Evolutionary conservation across 2,888 invertebrate species (phyloP).

Genomic region (Ectemnius continuus): DNA sequence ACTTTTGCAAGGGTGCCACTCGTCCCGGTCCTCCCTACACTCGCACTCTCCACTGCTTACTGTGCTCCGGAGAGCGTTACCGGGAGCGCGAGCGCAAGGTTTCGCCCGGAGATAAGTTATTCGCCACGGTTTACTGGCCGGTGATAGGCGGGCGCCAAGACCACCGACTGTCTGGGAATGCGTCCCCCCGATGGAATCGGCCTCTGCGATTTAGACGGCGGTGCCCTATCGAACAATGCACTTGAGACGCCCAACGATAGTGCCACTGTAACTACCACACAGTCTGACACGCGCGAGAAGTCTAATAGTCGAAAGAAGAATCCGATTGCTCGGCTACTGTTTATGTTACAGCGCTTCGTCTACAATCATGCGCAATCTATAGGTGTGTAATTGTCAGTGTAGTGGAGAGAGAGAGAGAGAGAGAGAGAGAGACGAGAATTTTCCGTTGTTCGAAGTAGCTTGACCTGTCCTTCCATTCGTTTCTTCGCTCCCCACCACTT

Average conservation of each 20-base stretch:
- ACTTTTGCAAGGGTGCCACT: constrained; percentile 45
- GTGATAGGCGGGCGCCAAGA: constrained; percentile 71
- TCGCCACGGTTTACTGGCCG: constrained; percentile 63
- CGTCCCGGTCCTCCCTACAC: constrained; percentile 34
- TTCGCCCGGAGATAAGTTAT: constrained; percentile 66
- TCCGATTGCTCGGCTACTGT: too few species aligned
- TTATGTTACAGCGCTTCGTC: too few species aligned
- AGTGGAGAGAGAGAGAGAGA: too few species aligned
- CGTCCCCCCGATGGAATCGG: constrained; percentile 64
- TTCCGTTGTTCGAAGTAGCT: too few species aligned
- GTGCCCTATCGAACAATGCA: constrained; percentile 73
- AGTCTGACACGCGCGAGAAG: background rate
- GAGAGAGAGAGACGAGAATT: too few species aligned
- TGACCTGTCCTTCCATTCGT: background rate
- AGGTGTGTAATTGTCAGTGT: too few species aligned
- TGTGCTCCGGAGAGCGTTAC: constrained; percentile 24
- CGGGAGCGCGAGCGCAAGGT: constrained; percentile 35
- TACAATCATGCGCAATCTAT: too few species aligned
- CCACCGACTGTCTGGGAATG: constrained; percentile 74
- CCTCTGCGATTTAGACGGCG: constrained; percentile 60
- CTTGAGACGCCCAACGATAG: constrained; percentile 39
- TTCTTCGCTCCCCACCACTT: background rate
- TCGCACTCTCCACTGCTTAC: constrained; percentile 34
- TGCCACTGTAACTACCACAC: too few species aligned
- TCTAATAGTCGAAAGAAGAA: too few species aligned